A percentile compares a stretch with the other conserved stretches of the same genome.
Conservation (phyloP, 1,140 invertebrate genomes). For the Zaprionus ornatus region DNA sequence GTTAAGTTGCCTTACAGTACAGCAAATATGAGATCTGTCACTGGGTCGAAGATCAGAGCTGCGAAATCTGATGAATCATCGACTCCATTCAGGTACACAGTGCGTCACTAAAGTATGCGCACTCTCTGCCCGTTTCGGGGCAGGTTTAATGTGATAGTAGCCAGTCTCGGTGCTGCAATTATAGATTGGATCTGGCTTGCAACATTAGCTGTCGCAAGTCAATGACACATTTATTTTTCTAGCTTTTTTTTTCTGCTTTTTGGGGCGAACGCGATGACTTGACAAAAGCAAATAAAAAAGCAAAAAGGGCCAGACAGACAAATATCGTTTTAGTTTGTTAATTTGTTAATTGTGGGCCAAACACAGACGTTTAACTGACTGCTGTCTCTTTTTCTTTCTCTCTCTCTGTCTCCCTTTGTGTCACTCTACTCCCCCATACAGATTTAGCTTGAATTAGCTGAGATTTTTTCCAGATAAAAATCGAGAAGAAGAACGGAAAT, state of each 20-base stretch:
- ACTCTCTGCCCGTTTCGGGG: background rate
- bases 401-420: background rate
- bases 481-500: background rate
- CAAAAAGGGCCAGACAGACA: background rate
- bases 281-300: constrained; percentile 1
- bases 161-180: constrained; percentile 1
- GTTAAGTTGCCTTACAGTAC: too few relatives aligned
- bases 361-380: too few relatives aligned
- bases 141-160: constrained; percentile 3
- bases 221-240: constrained; percentile 15
- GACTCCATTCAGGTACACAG: background rate
- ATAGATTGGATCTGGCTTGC: constrained; percentile 26
- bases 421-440: background rate
- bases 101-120: background rate
- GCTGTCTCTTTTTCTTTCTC: background rate
- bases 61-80: background rate
- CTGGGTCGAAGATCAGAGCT: background rate
- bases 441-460: background rate
- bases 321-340: constrained; percentile 10
- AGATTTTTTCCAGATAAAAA: background rate
- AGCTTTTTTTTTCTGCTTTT: background rate
- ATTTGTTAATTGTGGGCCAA: constrained; percentile 18
- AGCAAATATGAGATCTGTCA: too few relatives aligned
- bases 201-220: constrained; percentile 10
- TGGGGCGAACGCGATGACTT: constrained; percentile 5